A percentile compares a stretch with the other conserved stretches of the same genome.
These are phyloP conservation scores for Nasonovia ribisnigri DNA, from an alignment of 2,888 invertebrate genomes.

Conservation along the genomic window DNA sequence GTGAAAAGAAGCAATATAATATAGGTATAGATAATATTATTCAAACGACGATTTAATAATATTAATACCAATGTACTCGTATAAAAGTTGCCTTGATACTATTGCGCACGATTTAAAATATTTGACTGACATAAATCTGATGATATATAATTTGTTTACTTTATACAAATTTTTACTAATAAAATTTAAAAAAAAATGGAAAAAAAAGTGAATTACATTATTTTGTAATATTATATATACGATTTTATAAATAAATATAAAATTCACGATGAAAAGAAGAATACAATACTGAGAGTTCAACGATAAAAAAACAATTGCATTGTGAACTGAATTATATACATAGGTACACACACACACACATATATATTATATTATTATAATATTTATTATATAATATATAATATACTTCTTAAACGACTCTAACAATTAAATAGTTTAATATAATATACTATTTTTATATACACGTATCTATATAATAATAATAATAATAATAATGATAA, in stretches of 20 bases:
- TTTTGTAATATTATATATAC: neutral
- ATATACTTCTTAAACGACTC: neutral
- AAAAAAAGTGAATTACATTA: neutral
- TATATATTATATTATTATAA: neutral
- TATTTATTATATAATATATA: neutral
- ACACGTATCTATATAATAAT: neutral
- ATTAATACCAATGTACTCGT: neutral
- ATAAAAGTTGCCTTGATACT: neutral
- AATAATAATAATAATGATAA: constrained; percentile 3
- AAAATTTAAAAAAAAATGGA: neutral
- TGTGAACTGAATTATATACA: neutral
- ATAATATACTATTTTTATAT: neutral
- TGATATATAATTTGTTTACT: constrained; percentile 13
- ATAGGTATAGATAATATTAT: neutral
- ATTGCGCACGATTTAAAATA: neutral
- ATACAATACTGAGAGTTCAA: neutral
- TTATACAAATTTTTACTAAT: constrained; percentile 44
- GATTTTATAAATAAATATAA: constrained; percentile 1
- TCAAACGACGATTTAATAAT: neutral
- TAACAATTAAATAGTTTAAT: constrained; percentile 7
- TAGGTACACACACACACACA: neutral
- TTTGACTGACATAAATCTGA: neutral
- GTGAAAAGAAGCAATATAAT: neutral
- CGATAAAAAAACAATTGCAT: neutral
- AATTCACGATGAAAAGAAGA: neutral